These are phyloP conservation scores for Thaleichthys pacificus DNA, from an alignment of 2,797 vertebrate genomes.

Conservation along the genomic window DNA sequence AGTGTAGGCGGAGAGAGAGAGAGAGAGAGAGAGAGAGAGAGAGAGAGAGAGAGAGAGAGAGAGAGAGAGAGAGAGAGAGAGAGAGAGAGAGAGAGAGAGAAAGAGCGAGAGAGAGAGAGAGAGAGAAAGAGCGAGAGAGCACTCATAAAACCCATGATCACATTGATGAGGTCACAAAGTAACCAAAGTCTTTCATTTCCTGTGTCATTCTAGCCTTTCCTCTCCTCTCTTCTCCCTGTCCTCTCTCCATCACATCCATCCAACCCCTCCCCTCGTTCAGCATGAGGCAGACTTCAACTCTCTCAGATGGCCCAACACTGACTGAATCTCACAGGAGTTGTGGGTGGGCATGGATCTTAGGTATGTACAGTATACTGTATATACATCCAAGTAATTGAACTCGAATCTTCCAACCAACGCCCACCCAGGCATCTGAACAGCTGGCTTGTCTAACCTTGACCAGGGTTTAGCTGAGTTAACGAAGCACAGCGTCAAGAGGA, in stretches of 20 bases:
- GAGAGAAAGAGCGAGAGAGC: no score
- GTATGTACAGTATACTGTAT: no score
- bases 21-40: no score
- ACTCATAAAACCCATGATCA: conserved; percentile 76
- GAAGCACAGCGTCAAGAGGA: not conserved
- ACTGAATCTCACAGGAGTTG: not conserved
- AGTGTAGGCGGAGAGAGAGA: conserved; percentile 67
- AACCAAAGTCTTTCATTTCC: conserved; percentile 71
- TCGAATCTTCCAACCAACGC: not conserved
- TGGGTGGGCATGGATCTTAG: no score
- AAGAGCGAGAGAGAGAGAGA: no score
- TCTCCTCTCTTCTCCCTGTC: conserved; percentile 33
- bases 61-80: no score
- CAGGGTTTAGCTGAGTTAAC: not conserved
- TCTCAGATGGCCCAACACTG: not conserved
- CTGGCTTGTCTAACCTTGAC: not conserved
- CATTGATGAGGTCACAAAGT: conserved; percentile 76
- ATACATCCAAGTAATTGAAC: no score
- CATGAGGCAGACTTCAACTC: not conserved
- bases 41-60: no score
- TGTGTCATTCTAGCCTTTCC: conserved; percentile 60
- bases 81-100: no score
- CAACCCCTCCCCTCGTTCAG: not conserved
- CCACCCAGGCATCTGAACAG: not conserved
- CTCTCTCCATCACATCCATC: conserved; percentile 15